A percentile compares a stretch with the other conserved stretches of the same genome.
Evolutionary conservation across 2,113 vertebrate genomes (phyloP).

Genomic region (Callaeas wilsoni): DNA sequence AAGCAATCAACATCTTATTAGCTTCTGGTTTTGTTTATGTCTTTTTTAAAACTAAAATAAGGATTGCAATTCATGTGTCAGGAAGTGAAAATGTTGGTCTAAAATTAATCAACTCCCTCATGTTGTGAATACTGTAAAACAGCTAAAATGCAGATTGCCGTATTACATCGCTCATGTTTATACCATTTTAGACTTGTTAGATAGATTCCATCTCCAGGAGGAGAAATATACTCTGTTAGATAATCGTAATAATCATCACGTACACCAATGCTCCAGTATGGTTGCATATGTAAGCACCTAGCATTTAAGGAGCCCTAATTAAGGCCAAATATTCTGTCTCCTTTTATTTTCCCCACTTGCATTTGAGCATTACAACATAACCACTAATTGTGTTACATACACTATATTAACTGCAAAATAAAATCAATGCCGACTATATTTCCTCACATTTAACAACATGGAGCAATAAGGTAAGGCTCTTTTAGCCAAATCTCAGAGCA

Average conservation of each 20-base stretch:
- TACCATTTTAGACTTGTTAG: neutral
- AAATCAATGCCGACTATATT: neutral
- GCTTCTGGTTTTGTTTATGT: neutral
- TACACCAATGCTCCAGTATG: fast-evolving
- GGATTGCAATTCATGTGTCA: neutral
- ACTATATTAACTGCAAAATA: neutral
- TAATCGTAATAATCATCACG: neutral
- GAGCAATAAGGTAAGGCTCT: neutral
- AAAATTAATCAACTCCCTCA: neutral
- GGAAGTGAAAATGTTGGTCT: neutral
- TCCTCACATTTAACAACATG: neutral
- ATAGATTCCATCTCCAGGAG: neutral
- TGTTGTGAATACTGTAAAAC: neutral
- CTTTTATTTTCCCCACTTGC: constrained; percentile 26
- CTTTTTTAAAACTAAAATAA: neutral
- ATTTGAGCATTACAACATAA: neutral
- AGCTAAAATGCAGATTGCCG: neutral
- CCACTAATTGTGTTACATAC: neutral
- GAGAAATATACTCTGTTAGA: neutral
- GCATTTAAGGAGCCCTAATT: constrained; percentile 3
- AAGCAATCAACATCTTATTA: neutral
- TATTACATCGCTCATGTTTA: neutral
- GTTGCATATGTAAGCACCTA: neutral
- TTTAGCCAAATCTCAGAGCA: neutral
- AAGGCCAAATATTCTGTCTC: neutral